These are phyloP conservation scores for Drosophila setifemur DNA, from an alignment of 1,140 invertebrate species.

Conservation along the genomic window DNA sequence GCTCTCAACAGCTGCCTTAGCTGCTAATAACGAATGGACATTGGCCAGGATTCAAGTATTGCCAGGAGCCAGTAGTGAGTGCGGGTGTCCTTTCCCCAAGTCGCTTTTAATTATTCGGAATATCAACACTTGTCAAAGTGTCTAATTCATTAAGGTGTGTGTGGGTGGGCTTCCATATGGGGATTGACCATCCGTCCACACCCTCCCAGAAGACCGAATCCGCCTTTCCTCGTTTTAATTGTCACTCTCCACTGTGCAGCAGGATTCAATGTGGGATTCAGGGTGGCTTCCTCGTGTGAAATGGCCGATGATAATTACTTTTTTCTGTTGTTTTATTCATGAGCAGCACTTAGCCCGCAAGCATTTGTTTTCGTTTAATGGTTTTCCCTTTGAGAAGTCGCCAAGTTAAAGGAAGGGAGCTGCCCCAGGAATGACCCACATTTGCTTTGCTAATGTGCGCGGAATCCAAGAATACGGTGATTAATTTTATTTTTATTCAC, in stretches of 20 bases:
- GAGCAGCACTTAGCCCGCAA: slow-evolving; percentile 34
- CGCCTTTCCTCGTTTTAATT: slow-evolving; percentile 47
- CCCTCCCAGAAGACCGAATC: slow-evolving; percentile 19
- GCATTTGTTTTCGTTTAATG: slow-evolving; percentile 70
- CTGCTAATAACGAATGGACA: slow-evolving; percentile 75
- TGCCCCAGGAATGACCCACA: slow-evolving; percentile 1
- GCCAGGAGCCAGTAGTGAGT: slow-evolving; percentile 69
- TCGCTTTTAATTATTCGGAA: slow-evolving; percentile 78
- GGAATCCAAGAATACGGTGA: not conserved
- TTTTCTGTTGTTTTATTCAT: slow-evolving; percentile 67
- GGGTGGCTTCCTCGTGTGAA: slow-evolving; percentile 37
- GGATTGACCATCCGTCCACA: slow-evolving; percentile 12
- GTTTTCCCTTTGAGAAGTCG: slow-evolving; percentile 54
- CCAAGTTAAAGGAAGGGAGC: slow-evolving; percentile 3
- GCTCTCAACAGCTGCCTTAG: slow-evolving; percentile 66
- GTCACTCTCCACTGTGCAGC: slow-evolving; percentile 30
- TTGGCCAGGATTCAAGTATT: slow-evolving; percentile 68
- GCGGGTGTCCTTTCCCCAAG: slow-evolving; percentile 34
- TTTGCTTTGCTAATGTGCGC: slow-evolving; percentile 29
- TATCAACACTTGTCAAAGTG: slow-evolving; percentile 81
- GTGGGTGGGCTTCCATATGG: not conserved
- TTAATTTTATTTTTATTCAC: no score
- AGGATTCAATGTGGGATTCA: not conserved
- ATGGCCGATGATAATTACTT: slow-evolving; percentile 72
- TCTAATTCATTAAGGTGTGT: slow-evolving; percentile 58